Percentiles rank a stretch among this genome's conserved stretches.
Conservation (phyloP, 1,140 invertebrate species). For the Anagrus nilaparvatae region DNA sequence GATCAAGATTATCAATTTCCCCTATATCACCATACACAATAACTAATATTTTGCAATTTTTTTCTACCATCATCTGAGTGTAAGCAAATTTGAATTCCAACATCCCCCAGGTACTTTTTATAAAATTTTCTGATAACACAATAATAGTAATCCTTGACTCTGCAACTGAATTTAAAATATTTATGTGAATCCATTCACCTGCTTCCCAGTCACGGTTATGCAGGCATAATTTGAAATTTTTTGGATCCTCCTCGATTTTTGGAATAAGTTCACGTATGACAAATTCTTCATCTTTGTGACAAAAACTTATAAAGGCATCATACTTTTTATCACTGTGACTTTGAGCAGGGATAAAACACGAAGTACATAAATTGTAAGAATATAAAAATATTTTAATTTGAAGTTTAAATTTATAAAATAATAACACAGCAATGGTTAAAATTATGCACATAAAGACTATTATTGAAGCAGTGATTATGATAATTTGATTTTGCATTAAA, state of each 20-base stretch:
- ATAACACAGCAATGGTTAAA: too few species aligned
- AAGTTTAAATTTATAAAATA: too few species aligned
- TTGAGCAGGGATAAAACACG: conserved; percentile 59
- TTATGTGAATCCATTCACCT: conserved; percentile 67
- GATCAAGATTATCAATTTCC: conserved; percentile 52
- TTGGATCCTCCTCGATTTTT: conserved; percentile 49
- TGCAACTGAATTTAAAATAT: too few species aligned
- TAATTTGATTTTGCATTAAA: too few species aligned
- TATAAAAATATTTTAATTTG: conserved; percentile 64
- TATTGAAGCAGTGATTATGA: too few species aligned
- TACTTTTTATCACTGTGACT: conserved; percentile 67
- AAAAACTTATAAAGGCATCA: conserved; percentile 83
- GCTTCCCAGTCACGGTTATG: conserved; percentile 74
- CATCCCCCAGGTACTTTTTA: conserved; percentile 74
- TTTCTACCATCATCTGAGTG: conserved; percentile 60
- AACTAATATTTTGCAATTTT: conserved; percentile 61
- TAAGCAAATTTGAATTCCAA: conserved; percentile 78
- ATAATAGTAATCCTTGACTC: conserved; percentile 72
- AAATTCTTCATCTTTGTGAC: conserved; percentile 68
- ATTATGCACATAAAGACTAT: too few species aligned
- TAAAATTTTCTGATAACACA: conserved; percentile 68
- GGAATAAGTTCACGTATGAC: conserved; percentile 57
- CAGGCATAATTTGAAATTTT: conserved; percentile 58
- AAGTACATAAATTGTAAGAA: conserved; percentile 51
- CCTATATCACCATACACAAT: conserved; percentile 68